These are phyloP conservation scores for Lochmaea crataegi DNA, from an alignment of 2,888 invertebrate genomes.

Conservation along the genomic window DNA sequence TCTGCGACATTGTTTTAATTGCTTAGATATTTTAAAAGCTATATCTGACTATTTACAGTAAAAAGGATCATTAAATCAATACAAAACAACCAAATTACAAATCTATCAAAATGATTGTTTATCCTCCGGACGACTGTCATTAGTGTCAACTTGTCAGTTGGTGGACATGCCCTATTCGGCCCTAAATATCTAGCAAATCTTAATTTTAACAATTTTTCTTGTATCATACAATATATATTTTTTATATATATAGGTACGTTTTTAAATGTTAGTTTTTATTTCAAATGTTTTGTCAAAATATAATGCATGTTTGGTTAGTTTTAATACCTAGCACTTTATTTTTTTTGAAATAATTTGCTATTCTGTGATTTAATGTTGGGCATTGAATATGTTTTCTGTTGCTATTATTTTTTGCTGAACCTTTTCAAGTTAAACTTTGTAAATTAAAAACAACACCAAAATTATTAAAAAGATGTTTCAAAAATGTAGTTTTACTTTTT, in stretches of 20 bases:
- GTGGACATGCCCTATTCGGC: no score
- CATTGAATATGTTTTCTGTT: background rate
- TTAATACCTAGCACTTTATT: background rate
- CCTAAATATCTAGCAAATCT: background rate
- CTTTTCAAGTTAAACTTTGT: background rate
- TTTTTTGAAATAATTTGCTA: background rate
- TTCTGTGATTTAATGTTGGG: constrained; percentile 8
- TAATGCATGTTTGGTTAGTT: background rate
- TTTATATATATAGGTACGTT: background rate
- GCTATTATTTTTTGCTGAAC: background rate
- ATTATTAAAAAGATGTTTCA: background rate
- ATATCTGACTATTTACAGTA: no score
- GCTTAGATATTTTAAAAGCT: no score
- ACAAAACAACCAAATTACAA: no score
- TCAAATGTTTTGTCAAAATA: background rate
- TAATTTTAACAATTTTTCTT: constrained; percentile 1
- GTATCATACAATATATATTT: background rate
- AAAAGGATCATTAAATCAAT: no score
- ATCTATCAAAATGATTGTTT: no score
- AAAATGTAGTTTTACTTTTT: no score
- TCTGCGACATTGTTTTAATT: no score
- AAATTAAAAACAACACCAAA: background rate
- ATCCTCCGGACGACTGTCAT: no score
- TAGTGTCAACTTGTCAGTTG: no score
- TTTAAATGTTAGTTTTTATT: background rate